These are phyloP conservation scores for Crocuta crocuta DNA, from an alignment of 2,113 vertebrate species.

Conservation along the genomic window DNA sequence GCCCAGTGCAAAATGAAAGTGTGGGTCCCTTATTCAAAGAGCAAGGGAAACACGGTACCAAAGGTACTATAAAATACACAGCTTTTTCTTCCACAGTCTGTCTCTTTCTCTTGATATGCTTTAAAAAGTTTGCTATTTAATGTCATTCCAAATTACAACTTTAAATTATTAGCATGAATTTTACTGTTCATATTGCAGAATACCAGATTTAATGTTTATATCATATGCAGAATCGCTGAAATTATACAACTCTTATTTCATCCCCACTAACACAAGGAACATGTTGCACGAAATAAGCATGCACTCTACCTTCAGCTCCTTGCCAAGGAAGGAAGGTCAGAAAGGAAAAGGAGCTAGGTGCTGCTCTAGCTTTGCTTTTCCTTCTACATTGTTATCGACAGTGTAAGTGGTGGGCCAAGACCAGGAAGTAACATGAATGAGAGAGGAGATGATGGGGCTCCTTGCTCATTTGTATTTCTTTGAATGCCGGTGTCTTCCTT, in stretches of 20 bases:
- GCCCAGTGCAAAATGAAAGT: neutral
- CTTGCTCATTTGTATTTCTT: neutral
- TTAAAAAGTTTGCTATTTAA: neutral
- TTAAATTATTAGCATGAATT: neutral
- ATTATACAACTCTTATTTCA: neutral
- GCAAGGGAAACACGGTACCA: neutral
- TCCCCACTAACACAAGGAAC: neutral
- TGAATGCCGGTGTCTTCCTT: neutral
- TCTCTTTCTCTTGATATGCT: neutral
- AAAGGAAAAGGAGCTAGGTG: neutral
- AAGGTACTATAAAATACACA: neutral
- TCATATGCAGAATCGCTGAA: neutral
- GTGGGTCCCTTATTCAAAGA: neutral
- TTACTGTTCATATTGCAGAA: neutral
- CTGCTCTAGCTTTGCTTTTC: neutral
- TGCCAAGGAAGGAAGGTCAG: neutral
- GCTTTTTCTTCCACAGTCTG: neutral
- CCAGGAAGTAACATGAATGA: neutral
- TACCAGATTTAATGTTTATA: neutral
- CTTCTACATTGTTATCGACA: neutral
- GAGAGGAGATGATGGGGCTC: neutral
- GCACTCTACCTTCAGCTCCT: neutral
- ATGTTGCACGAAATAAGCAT: rapidly evolving
- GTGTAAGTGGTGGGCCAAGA: neutral
- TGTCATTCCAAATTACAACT: neutral